Percentiles rank a stretch among this genome's conserved stretches.
Evolutionary conservation across 2,797 vertebrate genomes (phyloP).

Genomic region (Ambastaia sidthimunki): DNA sequence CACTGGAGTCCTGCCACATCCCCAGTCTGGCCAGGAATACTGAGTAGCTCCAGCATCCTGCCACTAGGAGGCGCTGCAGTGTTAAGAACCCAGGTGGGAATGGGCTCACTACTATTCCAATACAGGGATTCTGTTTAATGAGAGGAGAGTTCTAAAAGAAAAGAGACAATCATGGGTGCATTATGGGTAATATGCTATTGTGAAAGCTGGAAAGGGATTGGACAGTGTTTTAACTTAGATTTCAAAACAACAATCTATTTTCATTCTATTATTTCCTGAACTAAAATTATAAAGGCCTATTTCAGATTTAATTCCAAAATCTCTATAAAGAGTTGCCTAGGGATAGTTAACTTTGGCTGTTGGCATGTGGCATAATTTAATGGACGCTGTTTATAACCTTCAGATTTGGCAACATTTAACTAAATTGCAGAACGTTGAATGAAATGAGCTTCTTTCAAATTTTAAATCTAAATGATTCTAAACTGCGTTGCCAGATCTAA

Average conservation of each 20-base stretch:
- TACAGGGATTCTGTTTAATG: slow-evolving; percentile 65
- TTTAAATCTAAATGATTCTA: not conserved
- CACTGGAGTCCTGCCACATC: slow-evolving; percentile 72
- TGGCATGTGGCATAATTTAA: slow-evolving; percentile 11
- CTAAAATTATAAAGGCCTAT: slow-evolving; percentile 39
- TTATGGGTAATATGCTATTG: slow-evolving; percentile 62
- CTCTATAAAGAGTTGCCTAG: not conserved
- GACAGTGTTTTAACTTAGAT: slow-evolving; percentile 66
- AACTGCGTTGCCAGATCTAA: slow-evolving; percentile 8
- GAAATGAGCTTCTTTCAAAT: not conserved
- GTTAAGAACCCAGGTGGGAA: slow-evolving; percentile 71
- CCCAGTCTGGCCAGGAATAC: slow-evolving; percentile 76
- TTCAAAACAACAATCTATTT: slow-evolving; percentile 56
- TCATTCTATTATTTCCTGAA: slow-evolving; percentile 64
- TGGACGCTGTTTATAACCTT: not conserved
- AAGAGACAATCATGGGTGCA: slow-evolving; percentile 56
- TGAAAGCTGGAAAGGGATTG: slow-evolving; percentile 68
- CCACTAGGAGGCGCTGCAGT: slow-evolving; percentile 77
- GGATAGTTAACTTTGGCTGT: not conserved
- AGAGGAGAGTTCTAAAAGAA: slow-evolving; percentile 54
- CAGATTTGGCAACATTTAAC: not conserved
- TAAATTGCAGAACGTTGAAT: not conserved
- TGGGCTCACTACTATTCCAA: slow-evolving; percentile 63
- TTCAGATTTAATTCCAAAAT: slow-evolving; percentile 41
- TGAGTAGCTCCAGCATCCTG: slow-evolving; percentile 73